Evolutionary conservation across 35 echinoderm and acorn worm species (phyloP), one percentile per base, ranked within the genome.

Genomic region (Stichopus chloronotus): DNA sequence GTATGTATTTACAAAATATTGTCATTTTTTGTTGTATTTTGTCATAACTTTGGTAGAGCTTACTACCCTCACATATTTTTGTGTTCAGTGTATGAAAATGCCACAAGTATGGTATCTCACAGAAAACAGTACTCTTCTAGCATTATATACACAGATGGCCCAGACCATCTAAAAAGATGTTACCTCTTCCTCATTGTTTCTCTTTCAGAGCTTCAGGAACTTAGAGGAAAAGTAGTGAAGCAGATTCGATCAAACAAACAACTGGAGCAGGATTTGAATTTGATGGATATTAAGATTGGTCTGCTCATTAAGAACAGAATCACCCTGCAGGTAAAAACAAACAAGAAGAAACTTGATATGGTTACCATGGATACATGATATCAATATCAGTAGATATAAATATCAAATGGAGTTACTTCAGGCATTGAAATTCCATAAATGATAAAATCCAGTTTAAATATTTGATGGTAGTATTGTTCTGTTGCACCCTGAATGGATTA

Each of bases 261-360:
- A 63, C 65, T 95, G 52, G 97, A 99, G 92, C 94, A 94, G 63
- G 97, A 99, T 79, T 84, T 96, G 53, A 95, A 96, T 77, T 25
- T 94, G 25, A 99, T 99, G 97, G 95, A 99, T 56, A 96, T 96
- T 84, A 96, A 99, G 63, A 99, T 96, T 57, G 97, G 95, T 14
- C 93, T 99, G 9, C 86, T 99, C 13, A 95, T 99, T 84, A 99
- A 96, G 83, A 99, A 99, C 89, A 96, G 95, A 71, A 96, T 96
- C 84, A 99, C 97, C 52, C 85, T 99, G 71, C 97, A 96, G 95
- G 97, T 99, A 74, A 65, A 65, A 65, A 65, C 19, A 65, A n/a
- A 74, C 69, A 16, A 74, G 6, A 19, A 7, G 20, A 43, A 43
- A 43, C 30, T 43, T 43, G 7, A 20, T 7, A 74, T 74, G 11